Base-by-base conservation (phyloP, 2,888 invertebrate species). In the Galerucella calmariensis region DNA sequence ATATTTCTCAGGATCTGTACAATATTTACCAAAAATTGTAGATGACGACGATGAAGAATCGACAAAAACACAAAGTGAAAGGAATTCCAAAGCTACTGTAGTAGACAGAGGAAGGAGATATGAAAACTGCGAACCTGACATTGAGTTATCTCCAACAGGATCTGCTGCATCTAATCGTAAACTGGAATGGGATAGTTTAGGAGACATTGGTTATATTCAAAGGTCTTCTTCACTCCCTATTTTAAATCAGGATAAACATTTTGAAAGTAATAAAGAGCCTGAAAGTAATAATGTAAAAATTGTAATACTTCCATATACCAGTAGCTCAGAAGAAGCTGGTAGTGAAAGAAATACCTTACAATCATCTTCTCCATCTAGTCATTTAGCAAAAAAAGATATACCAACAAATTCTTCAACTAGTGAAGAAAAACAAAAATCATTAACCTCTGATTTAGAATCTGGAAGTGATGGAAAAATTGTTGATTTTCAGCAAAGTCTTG, bases 131-230 rank as follows among this genome's bases (percentile, higher is more conserved):
- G 72, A 77, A 41, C 76, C 78, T 73, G 67, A 75, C 12, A 75
- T 74, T 66, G 75, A 75, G 56, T 71, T 90, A 35, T 94, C 94
- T 8, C 94, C 95, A 1, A 92, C 94, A 20, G 95, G 94, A 77
- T 93, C 94, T 83, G 87, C 93, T 0, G 91, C 93, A 68, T 93
- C 94, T 0, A 92, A 92, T 82, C 91, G 92, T 69, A 93, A 93
- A 77, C 87, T 96, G 2, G 96, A 96, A 88, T 96, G 96, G 96
- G 96, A 96, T 85, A 95, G 94, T 53, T 91, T 95, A 35, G 96
- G 94, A 0, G 96, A 96, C 88, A 94, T 96, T 62, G 96, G 96
- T 0, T 96, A 95, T 86, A 81, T 85, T 41, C 83, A 84, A 44
- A 86, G 84, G 80, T 86, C 86, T 79, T 69, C 81, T 46, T 87